Evolutionary conservation across 2,113 vertebrate species (phyloP).

Genomic region (Stigmatopora nigra): DNA sequence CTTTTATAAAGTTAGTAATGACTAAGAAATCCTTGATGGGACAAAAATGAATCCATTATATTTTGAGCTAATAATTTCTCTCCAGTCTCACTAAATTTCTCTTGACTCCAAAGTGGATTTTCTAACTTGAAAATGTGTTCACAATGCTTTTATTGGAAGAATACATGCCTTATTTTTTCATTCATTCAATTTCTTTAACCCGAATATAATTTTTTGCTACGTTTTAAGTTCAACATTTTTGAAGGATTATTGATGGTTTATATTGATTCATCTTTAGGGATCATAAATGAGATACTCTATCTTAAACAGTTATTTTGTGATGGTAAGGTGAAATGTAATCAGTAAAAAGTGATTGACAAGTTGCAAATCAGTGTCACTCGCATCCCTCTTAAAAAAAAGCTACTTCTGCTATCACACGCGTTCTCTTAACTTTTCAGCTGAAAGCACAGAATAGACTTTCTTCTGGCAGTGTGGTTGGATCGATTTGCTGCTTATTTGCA

Average conservation of each 20-base stretch:
- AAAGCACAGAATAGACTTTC: slow-evolving; percentile 33
- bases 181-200: too few species aligned
- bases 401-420: slow-evolving; percentile 31
- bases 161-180: too few species aligned
- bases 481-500: slow-evolving; percentile 45
- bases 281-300: slow-evolving; percentile 20
- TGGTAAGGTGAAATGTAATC: slow-evolving; percentile 50
- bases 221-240: slow-evolving; percentile 7
- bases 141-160: background rate
- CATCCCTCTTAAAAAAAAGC: slow-evolving; percentile 44
- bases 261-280: background rate
- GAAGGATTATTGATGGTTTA: slow-evolving; percentile 7
- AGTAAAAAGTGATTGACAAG: slow-evolving; percentile 38
- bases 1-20: background rate
- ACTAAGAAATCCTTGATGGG: background rate
- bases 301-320: background rate
- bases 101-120: background rate
- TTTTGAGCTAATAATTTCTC: background rate
- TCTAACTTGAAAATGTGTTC: background rate
- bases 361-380: slow-evolving; percentile 25
- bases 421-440: slow-evolving; percentile 45
- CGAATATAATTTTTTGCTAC: slow-evolving; percentile 4
- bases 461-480: slow-evolving; percentile 30
- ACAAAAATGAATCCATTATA: background rate
- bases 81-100: background rate